phyloP scores from a whole-genome alignment of 2,797 vertebrate genomes.

The Pagetopsis macropterus region DNA sequence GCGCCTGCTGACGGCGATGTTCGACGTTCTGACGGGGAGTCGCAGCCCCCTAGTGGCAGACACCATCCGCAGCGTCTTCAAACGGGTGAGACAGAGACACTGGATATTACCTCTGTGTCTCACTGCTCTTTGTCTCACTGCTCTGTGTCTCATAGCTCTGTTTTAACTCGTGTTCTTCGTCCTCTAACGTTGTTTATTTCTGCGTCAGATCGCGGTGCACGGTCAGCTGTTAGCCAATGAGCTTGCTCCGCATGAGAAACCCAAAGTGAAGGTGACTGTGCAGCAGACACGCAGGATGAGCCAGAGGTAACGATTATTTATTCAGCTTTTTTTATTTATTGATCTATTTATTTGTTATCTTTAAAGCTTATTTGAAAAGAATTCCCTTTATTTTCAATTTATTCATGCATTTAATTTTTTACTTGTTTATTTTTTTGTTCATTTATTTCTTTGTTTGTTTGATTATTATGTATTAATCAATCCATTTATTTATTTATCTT shows the following conservation, averaged over 20 bases:
- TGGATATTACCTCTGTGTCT: no score
- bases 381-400: no score
- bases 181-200: background rate
- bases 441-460: no score
- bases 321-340: no score
- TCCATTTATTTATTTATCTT: no score
- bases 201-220: slow-evolving; percentile 87
- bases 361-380: no score
- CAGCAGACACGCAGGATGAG: slow-evolving; percentile 90
- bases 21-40: slow-evolving; percentile 88
- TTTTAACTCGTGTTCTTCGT: background rate
- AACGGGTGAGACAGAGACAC: slow-evolving; percentile 81
- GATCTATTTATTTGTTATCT: no score
- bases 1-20: slow-evolving; percentile 87
- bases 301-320: slow-evolving; percentile 39
- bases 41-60: slow-evolving; percentile 83
- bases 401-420: no score
- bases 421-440: no score
- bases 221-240: slow-evolving; percentile 89
- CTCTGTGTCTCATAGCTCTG: no score
- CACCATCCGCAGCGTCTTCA: slow-evolving; percentile 88
- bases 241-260: slow-evolving; percentile 86
- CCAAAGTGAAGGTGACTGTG: slow-evolving; percentile 81
- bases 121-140: no score
- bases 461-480: no score